These are phyloP conservation scores for Streptopelia turtur DNA, from an alignment of 2,797 vertebrate genomes.

Conservation along the genomic window DNA sequence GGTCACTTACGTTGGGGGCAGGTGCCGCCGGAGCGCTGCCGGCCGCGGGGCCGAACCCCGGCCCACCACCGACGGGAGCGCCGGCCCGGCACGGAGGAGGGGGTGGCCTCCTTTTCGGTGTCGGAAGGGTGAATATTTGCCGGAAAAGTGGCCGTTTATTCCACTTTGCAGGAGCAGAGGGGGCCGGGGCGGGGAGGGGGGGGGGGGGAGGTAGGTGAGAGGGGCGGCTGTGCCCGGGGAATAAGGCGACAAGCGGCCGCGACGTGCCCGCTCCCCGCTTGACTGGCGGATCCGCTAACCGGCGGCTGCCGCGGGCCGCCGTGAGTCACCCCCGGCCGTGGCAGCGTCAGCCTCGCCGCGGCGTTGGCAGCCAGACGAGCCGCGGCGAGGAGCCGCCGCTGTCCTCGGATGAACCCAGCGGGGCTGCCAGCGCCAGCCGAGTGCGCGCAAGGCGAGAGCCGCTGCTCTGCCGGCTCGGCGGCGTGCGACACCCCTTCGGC, in stretches of 20 bases:
- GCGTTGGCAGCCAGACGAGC: slow-evolving; percentile 64
- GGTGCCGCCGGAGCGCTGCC: neutral
- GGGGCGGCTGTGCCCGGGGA: neutral
- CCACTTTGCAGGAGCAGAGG: neutral
- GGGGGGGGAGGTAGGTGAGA: neutral
- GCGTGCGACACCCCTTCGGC: slow-evolving; percentile 10
- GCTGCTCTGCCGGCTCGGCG: neutral
- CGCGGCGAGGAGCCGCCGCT: slow-evolving; percentile 60
- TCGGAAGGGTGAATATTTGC: neutral
- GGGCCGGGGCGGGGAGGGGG: neutral
- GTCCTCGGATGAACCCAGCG: slow-evolving; percentile 76
- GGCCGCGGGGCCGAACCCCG: neutral
- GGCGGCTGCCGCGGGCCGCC: neutral
- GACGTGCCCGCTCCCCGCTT: neutral
- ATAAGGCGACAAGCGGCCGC: neutral
- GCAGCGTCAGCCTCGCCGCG: slow-evolving; percentile 51
- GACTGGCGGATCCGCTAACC: neutral
- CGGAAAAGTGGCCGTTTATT: neutral
- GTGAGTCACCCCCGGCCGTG: slow-evolving; percentile 38
- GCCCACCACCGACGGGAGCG: neutral
- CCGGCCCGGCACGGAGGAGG: neutral
- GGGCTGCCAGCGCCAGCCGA: slow-evolving; percentile 64
- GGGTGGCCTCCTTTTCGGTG: neutral
- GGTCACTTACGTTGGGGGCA: slow-evolving; percentile 41
- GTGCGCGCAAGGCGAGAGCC: slow-evolving; percentile 57